phyloP scores from a whole-genome alignment of 1,140 invertebrate species.

The Ostrea denselamellosa region DNA sequence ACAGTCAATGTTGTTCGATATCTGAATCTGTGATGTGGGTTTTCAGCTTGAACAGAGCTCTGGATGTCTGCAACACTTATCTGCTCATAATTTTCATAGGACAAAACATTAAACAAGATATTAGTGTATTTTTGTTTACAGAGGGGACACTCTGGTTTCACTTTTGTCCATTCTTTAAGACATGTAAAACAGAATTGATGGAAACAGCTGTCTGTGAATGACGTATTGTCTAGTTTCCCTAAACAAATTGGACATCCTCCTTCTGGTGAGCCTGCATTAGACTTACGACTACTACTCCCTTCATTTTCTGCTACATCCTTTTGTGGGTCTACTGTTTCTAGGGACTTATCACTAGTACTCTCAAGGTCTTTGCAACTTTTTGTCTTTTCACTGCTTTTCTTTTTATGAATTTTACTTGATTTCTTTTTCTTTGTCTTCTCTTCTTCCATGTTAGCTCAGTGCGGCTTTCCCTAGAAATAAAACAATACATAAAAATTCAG shows the following conservation, averaged over 20 bases:
- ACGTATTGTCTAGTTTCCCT: conserved; percentile 90
- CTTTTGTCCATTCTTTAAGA: conserved; percentile 95
- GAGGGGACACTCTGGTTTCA: conserved; percentile 95
- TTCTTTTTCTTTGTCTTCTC: conserved; percentile 45
- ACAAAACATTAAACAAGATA: conserved; percentile 94
- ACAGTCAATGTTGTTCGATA: conserved; percentile 68
- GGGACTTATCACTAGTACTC: background rate
- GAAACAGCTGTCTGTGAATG: conserved; percentile 93
- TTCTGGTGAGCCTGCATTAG: conserved; percentile 71
- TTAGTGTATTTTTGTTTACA: conserved; percentile 94
- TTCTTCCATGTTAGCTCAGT: background rate
- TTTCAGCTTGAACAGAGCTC: conserved; percentile 48
- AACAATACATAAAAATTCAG: background rate
- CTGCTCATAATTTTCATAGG: conserved; percentile 92
- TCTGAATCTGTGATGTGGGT: conserved; percentile 18
- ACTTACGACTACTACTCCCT: conserved; percentile 29
- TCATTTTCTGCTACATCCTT: conserved; percentile 9
- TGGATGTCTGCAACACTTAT: conserved; percentile 83
- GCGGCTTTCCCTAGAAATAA: background rate
- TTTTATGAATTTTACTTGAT: conserved; percentile 37
- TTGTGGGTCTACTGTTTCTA: background rate
- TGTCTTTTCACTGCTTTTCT: conserved; percentile 40
- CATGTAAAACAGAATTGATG: conserved; percentile 97
- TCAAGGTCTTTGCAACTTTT: background rate
- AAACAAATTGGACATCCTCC: conserved; percentile 92